phyloP scores from a whole-genome alignment of 1,140 invertebrate species.

The Meloidogyne chitwoodi region DNA sequence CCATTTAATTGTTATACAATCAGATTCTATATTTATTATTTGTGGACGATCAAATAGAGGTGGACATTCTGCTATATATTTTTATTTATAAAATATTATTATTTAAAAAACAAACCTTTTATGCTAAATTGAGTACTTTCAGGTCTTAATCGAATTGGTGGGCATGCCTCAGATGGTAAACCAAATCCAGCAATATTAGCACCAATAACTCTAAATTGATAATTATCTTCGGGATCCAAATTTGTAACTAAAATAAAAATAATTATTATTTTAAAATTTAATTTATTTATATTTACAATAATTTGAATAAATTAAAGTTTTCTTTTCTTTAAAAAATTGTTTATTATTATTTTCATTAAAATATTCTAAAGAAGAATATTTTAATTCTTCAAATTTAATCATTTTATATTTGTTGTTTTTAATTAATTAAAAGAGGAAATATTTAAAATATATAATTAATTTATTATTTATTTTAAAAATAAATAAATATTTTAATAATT shows the following conservation, averaged over 20 bases:
- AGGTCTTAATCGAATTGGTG: constrained; percentile 42
- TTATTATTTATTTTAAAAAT: too few relatives aligned
- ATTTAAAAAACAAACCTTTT: neutral
- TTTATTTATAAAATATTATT: neutral
- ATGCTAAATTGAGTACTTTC: neutral
- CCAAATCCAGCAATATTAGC: constrained; percentile 56
- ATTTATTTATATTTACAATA: neutral
- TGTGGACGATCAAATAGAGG: constrained; percentile 37
- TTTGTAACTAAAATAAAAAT: constrained; percentile 29
- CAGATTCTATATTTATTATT: constrained; percentile 48
- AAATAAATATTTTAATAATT: too few relatives aligned
- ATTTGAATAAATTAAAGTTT: neutral
- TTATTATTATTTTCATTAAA: neutral
- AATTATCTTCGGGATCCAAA: constrained; percentile 50
- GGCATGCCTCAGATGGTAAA: constrained; percentile 40
- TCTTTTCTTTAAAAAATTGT: neutral
- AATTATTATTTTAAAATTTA: neutral
- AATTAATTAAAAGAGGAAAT: too few relatives aligned
- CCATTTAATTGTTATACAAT: constrained; percentile 52
- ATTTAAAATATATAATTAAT: neutral
- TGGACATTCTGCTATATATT: constrained; percentile 7
- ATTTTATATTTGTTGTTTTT: neutral
- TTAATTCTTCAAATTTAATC: neutral
- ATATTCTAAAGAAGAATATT: neutral
- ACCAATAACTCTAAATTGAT: constrained; percentile 56